Evolutionary conservation across 2,113 vertebrate species (phyloP).

Genomic region (Panthera uncia): DNA sequence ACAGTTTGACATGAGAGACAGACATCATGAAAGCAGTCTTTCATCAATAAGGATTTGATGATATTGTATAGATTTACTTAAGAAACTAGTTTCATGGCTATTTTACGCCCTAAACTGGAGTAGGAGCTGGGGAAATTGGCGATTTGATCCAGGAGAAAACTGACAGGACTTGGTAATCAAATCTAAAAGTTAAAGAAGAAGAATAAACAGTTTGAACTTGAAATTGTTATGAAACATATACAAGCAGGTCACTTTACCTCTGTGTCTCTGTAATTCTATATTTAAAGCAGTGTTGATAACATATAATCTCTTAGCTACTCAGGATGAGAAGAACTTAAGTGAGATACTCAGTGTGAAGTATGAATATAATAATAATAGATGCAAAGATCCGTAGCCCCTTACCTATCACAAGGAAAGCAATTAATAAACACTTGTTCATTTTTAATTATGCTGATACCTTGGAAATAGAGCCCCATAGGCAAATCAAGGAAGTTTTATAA

Average conservation of each 20-base stretch:
- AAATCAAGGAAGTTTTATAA: constrained; percentile 6
- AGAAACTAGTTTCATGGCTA: not conserved
- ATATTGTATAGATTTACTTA: not conserved
- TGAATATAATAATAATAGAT: not conserved
- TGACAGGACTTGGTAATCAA: not conserved
- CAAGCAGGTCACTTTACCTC: not conserved
- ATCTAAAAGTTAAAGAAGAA: constrained; percentile 19
- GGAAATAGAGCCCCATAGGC: constrained; percentile 13
- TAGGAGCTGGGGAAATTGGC: not conserved
- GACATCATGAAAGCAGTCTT: not conserved
- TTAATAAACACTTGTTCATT: not conserved
- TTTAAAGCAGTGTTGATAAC: constrained; percentile 29
- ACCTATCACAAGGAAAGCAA: not conserved
- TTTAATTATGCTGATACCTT: constrained; percentile 38
- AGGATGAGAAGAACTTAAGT: constrained; percentile 28
- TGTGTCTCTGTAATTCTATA: constrained; percentile 11
- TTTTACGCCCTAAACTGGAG: constrained; percentile 9
- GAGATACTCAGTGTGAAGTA: not conserved
- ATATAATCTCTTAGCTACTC: not conserved
- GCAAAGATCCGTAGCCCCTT: not conserved
- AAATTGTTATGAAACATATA: constrained; percentile 6
- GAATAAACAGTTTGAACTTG: constrained; percentile 27
- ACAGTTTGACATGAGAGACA: not conserved
- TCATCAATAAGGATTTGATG: not conserved
- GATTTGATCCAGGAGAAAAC: constrained; percentile 19